Evolutionary conservation across 2,888 invertebrate genomes (phyloP), one percentile per base, ranked within the genome.

Genomic region (Drosophila kokeensis): DNA sequence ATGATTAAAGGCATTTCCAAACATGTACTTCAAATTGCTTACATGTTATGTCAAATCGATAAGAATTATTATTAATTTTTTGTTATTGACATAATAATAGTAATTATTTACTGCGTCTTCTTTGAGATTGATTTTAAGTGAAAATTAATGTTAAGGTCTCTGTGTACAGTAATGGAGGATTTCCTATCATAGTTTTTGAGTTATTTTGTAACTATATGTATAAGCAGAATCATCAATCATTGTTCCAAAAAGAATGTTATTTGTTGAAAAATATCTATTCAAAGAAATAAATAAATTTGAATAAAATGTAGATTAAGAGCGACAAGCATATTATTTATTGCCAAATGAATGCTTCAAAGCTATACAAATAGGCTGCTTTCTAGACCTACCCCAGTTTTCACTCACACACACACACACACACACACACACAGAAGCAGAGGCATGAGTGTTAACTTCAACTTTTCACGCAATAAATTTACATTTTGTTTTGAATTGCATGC

Each of bases 401-500:
- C 21, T 42, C 24, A 11, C 70, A 42, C 21, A 52, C 24, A 11
- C 70, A 15, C 50, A 32, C 58, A 27, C 68, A 36, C 50, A 36
- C 57, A 24, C 67, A 13, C 29, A 18, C 11, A n/a, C n/a, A 52
- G 18, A 32, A 3, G 34, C 13, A 32, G 1, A 38, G 4, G 2
- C 13, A n/a, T 5, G 27, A 42, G 54, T 60, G 59, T 40, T 63
- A 57, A 76, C 54, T 69, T 76, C 54, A 75, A 80, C 42, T 61
- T 74, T 58, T 55, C 30, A 30, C 34, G 63, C 55, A 49, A 64
- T 64, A 62, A 79, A 79, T 76, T 81, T 71, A 1, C 62, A 55
- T 66, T 52, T 71, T 59, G 50, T 59, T 64, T 52, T 49, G 49
- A 34, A 50, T 50, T 72, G 86, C 74, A 68, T 54, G 80, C 69